Conservation (phyloP, 2,888 invertebrate genomes). For the Eupithecia pulchellata region DNA sequence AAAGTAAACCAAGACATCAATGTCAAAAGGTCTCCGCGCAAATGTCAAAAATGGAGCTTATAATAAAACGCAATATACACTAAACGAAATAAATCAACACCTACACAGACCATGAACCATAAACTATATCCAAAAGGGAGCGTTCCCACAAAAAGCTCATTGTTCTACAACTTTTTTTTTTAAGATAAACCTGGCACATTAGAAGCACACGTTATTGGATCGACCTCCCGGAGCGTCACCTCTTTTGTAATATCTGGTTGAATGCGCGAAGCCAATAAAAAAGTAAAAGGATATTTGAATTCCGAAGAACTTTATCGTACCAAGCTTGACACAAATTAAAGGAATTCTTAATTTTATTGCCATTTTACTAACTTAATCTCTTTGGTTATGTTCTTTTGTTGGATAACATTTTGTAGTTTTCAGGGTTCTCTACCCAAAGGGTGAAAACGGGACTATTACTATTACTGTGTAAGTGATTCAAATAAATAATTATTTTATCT, state of each 20-base stretch:
- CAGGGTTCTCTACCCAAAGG: too few species aligned
- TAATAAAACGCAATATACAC: slow-evolving; percentile 39
- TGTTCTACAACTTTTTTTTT: slow-evolving; percentile 59
- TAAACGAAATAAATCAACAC: slow-evolving; percentile 50
- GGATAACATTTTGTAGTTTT: slow-evolving; percentile 15
- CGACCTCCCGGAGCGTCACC: slow-evolving; percentile 49
- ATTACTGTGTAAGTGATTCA: too few species aligned
- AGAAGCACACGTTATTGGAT: slow-evolving; percentile 48
- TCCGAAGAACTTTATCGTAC: slow-evolving; percentile 40
- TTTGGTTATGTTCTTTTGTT: slow-evolving; percentile 3
- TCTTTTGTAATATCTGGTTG: slow-evolving; percentile 41
- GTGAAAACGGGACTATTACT: too few species aligned
- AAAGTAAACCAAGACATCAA: neutral
- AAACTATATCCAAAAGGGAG: slow-evolving; percentile 42
- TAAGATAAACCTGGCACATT: slow-evolving; percentile 57
- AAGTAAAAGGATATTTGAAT: slow-evolving; percentile 39
- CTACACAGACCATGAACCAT: slow-evolving; percentile 44
- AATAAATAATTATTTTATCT: too few species aligned
- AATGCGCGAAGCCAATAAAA: slow-evolving; percentile 32
- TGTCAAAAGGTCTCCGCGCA: slow-evolving; percentile 9
- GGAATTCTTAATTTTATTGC: slow-evolving; percentile 33
- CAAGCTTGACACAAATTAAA: slow-evolving; percentile 44
- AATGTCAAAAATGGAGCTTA: slow-evolving; percentile 42
- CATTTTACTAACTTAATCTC: slow-evolving; percentile 28
- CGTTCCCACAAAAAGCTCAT: slow-evolving; percentile 54